phyloP scores from a whole-genome alignment of 1,140 invertebrate species.

The Drosophila navojoa region DNA sequence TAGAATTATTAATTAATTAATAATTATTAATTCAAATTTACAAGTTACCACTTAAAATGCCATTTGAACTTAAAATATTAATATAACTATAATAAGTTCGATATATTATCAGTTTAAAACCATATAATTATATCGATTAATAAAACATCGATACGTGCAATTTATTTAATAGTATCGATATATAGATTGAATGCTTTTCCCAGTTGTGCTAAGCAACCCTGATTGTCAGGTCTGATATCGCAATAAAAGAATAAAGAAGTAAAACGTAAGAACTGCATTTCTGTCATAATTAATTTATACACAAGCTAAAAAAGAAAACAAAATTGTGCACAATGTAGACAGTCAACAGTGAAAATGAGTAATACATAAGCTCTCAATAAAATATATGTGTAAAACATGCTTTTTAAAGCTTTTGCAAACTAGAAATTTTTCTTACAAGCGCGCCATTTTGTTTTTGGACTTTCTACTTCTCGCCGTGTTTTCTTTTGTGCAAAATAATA shows the following conservation, averaged over 20 bases:
- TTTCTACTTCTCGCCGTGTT: conserved; percentile 61
- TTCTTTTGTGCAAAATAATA: conserved; percentile 63
- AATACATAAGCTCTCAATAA: conserved; percentile 3
- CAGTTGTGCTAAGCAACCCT: conserved; percentile 31
- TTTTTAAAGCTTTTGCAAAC: conserved; percentile 39
- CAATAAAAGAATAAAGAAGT: conserved; percentile 66
- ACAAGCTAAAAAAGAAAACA: conserved; percentile 52
- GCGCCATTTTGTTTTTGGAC: conserved; percentile 79
- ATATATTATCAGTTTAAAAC: no score
- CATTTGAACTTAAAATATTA: no score
- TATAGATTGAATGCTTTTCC: background rate
- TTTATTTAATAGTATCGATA: no score
- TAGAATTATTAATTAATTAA: no score
- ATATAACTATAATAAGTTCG: no score
- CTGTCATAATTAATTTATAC: conserved; percentile 52
- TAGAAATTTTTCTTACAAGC: conserved; percentile 63
- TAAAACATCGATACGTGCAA: no score
- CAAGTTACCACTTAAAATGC: no score
- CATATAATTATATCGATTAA: background rate
- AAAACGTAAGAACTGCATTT: conserved; percentile 72
- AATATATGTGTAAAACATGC: conserved; percentile 12
- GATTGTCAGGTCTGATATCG: conserved; percentile 25
- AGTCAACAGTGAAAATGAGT: conserved; percentile 6
- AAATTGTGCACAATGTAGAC: conserved; percentile 41
- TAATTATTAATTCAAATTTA: no score